Base-by-base conservation (phyloP, 2,888 invertebrate species). In the Andricus quercusramuli region DNA sequence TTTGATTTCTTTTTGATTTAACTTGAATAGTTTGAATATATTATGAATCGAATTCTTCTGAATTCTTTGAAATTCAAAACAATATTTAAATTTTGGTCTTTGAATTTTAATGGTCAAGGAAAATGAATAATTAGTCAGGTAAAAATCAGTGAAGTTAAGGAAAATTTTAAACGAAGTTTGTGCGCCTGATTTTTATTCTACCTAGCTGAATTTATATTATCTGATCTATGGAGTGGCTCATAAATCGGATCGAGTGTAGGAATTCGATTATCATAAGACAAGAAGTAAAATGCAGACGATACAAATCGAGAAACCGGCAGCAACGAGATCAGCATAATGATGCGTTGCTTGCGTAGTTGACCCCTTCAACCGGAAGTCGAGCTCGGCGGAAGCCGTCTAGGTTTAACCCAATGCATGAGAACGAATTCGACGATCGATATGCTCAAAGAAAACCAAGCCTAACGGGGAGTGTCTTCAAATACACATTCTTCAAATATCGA, bases 341-440 rank as follows among this genome's bases (percentile, higher is more conserved):
- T 84, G 67, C 67, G 78, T 83, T 83, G 80, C 47, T 82, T 81
- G 82, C 80, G 80, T 76, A 83, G 66, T 11, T 78, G 85, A 88
- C 85, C 89, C 87, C 89, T 87, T 86, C 88, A 83, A 85, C 89
- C 90, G 91, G 91, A 91, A 91, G 89, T 89, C 85, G 84, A 82
- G 82, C 86, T 83, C 87, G 86, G 85, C 90, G 91, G 91, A 91
- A 91, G 89, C 88, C 87, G 88, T 83, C 89, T 89, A 88, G 88
- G 88, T 88, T 89, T 87, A 85, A 87, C 85, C 83, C 85, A 86
- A 83, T 84, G 86, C 88, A 88, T 87, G 88, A 87, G 89, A 87
- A 90, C 86, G 84, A 89, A 88, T 89, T 89, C 84, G 67, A 25
- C 81, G 41, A 83, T 86, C 87, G 84, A 80, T 79, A 68, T n/a